A percentile compares a stretch with the other conserved stretches of the same genome.
Conservation (phyloP, 2,888 invertebrate species). For the Drosophila pseudotalamancana region DNA sequence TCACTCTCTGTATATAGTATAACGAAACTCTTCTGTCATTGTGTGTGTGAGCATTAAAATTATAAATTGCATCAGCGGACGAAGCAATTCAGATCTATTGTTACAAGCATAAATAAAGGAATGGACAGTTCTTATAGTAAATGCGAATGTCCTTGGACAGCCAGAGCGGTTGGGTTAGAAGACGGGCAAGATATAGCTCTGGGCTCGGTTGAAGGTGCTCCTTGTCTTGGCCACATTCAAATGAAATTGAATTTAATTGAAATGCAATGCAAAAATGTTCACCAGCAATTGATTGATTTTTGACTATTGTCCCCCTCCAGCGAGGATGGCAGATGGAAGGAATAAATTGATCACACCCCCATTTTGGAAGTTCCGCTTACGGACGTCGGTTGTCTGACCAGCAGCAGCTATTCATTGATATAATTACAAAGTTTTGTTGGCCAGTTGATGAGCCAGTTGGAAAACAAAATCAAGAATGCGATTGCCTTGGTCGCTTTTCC, state of each 20-base stretch:
- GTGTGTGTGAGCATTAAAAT: slow-evolving; percentile 6
- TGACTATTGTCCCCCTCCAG: slow-evolving; percentile 34
- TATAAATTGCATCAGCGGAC: slow-evolving; percentile 3
- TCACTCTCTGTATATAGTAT: slow-evolving; percentile 3
- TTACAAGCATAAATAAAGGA: neutral
- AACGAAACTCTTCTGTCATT: neutral
- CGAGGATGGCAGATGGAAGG: slow-evolving; percentile 3
- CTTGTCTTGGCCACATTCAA: slow-evolving; percentile 41
- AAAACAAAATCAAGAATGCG: slow-evolving; percentile 76
- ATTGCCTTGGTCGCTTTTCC: slow-evolving; percentile 47
- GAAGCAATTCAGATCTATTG: slow-evolving; percentile 8
- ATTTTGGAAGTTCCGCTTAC: neutral
- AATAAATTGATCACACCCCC: slow-evolving; percentile 3
- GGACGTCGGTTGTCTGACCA: slow-evolving; percentile 5
- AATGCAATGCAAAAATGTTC: slow-evolving; percentile 70
- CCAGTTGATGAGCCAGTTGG: slow-evolving; percentile 73
- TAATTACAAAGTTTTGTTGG: slow-evolving; percentile 76
- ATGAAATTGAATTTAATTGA: slow-evolving; percentile 70
- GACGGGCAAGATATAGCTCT: slow-evolving; percentile 1
- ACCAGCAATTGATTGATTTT: slow-evolving; percentile 67
- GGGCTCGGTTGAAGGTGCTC: neutral
- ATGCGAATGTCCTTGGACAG: neutral
- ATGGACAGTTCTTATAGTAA: neutral
- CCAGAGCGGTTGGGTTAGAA: neutral
- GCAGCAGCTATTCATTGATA: slow-evolving; percentile 63